Conservation (phyloP, 2,888 invertebrate species). For the Osmoderma eremita region DNA sequence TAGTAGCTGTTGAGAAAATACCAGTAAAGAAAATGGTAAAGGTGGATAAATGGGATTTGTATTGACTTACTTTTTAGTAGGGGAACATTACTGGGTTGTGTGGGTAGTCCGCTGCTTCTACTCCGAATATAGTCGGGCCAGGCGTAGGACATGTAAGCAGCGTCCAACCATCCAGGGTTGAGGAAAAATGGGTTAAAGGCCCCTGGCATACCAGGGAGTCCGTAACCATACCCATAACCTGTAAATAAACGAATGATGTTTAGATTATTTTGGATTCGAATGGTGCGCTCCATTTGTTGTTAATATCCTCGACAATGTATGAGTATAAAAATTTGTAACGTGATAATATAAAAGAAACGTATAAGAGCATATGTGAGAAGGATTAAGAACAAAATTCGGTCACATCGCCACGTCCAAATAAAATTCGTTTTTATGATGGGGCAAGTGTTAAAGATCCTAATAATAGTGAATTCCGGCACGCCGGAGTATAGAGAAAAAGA, state of each 20-base stretch:
- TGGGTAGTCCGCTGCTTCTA: constrained; percentile 59
- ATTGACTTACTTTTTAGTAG: constrained; percentile 66
- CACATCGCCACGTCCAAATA: constrained; percentile 33
- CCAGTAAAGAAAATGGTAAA: not conserved
- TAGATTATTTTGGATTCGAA: not conserved
- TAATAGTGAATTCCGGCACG: constrained; percentile 39
- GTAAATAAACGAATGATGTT: constrained; percentile 56
- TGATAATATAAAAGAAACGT: constrained; percentile 21
- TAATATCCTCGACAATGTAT: constrained; percentile 8
- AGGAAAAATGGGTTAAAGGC: constrained; percentile 82
- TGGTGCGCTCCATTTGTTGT: constrained; percentile 8
- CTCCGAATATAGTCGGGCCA: constrained; percentile 76
- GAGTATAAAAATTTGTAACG: constrained; percentile 21
- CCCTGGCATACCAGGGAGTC: constrained; percentile 70
- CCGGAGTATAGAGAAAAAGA: constrained; percentile 35
- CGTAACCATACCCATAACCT: constrained; percentile 84
- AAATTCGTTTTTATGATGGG: constrained; percentile 39
- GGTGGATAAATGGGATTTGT: too few species aligned
- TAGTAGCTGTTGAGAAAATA: constrained; percentile 61
- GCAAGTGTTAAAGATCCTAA: constrained; percentile 41
- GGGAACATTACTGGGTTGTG: constrained; percentile 58
- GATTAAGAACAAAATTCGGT: constrained; percentile 33
- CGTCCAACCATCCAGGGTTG: constrained; percentile 87
- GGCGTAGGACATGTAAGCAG: constrained; percentile 81
- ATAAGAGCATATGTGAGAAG: constrained; percentile 26